phyloP scores from a whole-genome alignment of 2,113 vertebrate genomes.

The Orthonyx spaldingii region DNA sequence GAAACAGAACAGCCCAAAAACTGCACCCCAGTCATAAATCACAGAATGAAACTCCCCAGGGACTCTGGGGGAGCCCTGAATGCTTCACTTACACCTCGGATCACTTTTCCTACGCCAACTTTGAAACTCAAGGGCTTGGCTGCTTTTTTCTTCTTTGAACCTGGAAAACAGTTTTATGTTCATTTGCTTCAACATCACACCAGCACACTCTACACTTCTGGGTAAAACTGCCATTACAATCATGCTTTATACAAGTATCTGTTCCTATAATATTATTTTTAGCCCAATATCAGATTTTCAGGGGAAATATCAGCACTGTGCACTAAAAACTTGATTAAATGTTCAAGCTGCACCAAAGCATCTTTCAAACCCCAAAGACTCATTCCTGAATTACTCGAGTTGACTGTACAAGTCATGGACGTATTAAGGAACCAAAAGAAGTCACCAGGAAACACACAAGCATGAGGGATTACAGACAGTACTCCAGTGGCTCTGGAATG shows the following conservation, averaged over 20 bases:
- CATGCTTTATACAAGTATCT: rapidly evolving
- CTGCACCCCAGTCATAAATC: rapidly evolving
- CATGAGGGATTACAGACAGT: rapidly evolving
- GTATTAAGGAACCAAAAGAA: not conserved
- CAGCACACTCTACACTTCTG: not conserved
- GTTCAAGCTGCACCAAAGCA: not conserved
- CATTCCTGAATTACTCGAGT: not conserved
- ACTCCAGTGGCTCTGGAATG: not conserved
- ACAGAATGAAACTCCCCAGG: rapidly evolving
- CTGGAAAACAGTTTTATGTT: conserved; percentile 69
- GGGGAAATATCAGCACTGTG: not conserved
- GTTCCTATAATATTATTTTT: not conserved
- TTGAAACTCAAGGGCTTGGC: conserved; percentile 92
- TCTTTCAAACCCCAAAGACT: not conserved
- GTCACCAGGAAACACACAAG: rapidly evolving
- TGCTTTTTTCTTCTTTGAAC: conserved; percentile 91
- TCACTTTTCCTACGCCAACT: conserved; percentile 91
- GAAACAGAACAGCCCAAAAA: not conserved
- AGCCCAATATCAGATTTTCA: not conserved
- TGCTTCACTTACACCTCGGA: conserved; percentile 85
- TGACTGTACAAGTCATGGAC: not conserved
- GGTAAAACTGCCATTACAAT: rapidly evolving
- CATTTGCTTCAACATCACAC: not conserved
- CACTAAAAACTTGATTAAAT: not conserved
- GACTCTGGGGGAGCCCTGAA: rapidly evolving